Base-by-base conservation (phyloP, 2,888 invertebrate species). In the Augochlorella aurata region DNA sequence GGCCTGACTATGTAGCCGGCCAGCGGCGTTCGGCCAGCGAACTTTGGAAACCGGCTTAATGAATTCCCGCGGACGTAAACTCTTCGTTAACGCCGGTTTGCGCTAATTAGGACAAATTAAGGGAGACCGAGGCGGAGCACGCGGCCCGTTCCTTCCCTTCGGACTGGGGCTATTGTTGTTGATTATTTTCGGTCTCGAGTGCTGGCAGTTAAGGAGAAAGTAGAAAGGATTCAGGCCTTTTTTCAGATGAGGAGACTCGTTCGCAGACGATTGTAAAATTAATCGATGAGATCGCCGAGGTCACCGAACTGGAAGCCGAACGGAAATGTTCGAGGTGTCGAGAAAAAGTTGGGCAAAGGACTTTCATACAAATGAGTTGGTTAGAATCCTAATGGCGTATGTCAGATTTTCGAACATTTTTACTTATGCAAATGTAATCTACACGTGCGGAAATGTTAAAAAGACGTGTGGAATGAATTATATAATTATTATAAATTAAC, bases 21-120 rank as follows among this genome's bases (percentile, higher is more conserved):
- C 81, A 76, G 77, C 81, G 74, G 79, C 74, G 77, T 78, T 83
- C 75, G 82, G 83, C 72, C 74, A 74, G 83, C 81, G 83, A 89
- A 90, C 85, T 90, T 90, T 84, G 82, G 72, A 83, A 89, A 89
- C 86, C 88, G 76, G 87, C 90, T 91, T 92, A 91, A 92, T 92
- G 92, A 91, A 92, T 92, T 92, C 90, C 81, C 86, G 80, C 88
- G 84, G 88, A 90, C 90, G 91, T 90, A 88, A 92, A 90, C 90
- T 91, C 90, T 91, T 92, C 90, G 90, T 91, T 91, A 91, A 92
- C 90, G 89, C 89, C 86, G 88, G 87, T 90, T 90, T 87, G 85
- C 87, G 87, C 88, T 91, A 91, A 92, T 92, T 90, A 90, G 89
- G 88, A 89, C 87, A 77, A 91, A 92, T 91, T 87, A 87, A 87